Percentiles rank a stretch among this genome's conserved stretches.
phyloP scores from a whole-genome alignment of 2,888 invertebrate species.

The Folsomia manolachei region DNA sequence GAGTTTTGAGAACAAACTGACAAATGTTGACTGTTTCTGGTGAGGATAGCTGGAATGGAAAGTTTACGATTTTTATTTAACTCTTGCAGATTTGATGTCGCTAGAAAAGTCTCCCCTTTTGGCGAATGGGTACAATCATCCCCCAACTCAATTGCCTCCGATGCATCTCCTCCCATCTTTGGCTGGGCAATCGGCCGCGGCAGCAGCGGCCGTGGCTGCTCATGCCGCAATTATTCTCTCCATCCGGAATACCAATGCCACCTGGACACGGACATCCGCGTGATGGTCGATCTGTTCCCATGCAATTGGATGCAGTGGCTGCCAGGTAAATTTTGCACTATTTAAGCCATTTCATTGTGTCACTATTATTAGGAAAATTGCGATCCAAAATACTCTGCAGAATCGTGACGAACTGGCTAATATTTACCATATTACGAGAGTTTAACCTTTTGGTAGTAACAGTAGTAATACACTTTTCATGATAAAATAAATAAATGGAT shows the following conservation, averaged over 20 bases:
- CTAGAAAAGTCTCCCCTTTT: slow-evolving; percentile 88
- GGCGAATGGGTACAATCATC: slow-evolving; percentile 91
- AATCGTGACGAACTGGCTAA: too few species aligned
- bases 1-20: neutral
- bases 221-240: slow-evolving; percentile 79
- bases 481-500: too few species aligned
- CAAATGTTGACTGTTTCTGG: neutral
- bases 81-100: slow-evolving; percentile 55
- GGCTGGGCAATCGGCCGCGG: slow-evolving; percentile 53
- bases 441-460: too few species aligned
- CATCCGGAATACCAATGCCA: slow-evolving; percentile 72
- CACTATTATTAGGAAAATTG: too few species aligned
- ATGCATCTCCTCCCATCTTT: slow-evolving; percentile 91
- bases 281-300: slow-evolving; percentile 72
- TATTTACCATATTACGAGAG: too few species aligned
- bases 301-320: slow-evolving; percentile 71
- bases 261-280: slow-evolving; percentile 69
- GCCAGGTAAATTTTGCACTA: slow-evolving; percentile 71
- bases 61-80: too few species aligned
- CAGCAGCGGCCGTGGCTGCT: slow-evolving; percentile 56
- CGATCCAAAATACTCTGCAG: too few species aligned
- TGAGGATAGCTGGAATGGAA: neutral
- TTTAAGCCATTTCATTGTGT: too few species aligned
- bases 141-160: slow-evolving; percentile 84
- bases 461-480: too few species aligned